A percentile compares a stretch with the other conserved stretches of the same genome.
Conservation (phyloP, 2,113 vertebrate species). For the Pollachius pollachius region DNA sequence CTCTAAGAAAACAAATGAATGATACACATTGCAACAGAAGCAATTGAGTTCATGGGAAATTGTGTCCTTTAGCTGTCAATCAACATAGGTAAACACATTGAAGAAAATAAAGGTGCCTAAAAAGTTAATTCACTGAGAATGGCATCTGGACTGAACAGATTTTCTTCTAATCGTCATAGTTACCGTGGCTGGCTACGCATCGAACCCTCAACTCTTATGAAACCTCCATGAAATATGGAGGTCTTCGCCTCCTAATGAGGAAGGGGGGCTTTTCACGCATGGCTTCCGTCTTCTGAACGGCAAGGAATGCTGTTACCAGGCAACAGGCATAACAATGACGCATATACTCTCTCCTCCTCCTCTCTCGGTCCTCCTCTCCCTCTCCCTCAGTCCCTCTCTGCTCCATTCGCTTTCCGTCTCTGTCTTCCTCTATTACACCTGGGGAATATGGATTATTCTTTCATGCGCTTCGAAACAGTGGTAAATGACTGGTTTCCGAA, state of each 20-base stretch:
- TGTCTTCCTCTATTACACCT: neutral
- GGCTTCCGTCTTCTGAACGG: constrained; percentile 55
- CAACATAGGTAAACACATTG: too few relatives aligned
- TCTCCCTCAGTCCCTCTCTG: constrained; percentile 22
- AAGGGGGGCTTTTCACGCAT: constrained; percentile 54
- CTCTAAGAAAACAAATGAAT: too few relatives aligned
- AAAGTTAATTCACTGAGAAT: too few relatives aligned
- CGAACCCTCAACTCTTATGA: constrained; percentile 34
- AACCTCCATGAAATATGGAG: constrained; percentile 55
- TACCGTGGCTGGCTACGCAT: too few relatives aligned
- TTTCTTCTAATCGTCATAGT: too few relatives aligned
- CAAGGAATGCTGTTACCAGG: constrained; percentile 77
- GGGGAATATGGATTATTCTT: neutral
- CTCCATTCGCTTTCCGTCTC: neutral
- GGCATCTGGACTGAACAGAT: too few relatives aligned
- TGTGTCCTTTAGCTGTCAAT: too few relatives aligned
- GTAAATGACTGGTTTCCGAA: constrained; percentile 61
- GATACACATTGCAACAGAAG: too few relatives aligned
- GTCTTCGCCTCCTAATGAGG: constrained; percentile 17
- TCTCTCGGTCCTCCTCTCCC: constrained; percentile 5
- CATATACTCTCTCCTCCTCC: constrained; percentile 65
- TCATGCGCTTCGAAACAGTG: constrained; percentile 47
- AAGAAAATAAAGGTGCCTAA: too few relatives aligned
- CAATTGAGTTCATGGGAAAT: too few relatives aligned
- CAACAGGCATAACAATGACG: constrained; percentile 83